Percentiles rank a stretch among this genome's conserved stretches.
phyloP scores from a whole-genome alignment of 2,888 invertebrate genomes.

The Cantharis flavilabris region DNA sequence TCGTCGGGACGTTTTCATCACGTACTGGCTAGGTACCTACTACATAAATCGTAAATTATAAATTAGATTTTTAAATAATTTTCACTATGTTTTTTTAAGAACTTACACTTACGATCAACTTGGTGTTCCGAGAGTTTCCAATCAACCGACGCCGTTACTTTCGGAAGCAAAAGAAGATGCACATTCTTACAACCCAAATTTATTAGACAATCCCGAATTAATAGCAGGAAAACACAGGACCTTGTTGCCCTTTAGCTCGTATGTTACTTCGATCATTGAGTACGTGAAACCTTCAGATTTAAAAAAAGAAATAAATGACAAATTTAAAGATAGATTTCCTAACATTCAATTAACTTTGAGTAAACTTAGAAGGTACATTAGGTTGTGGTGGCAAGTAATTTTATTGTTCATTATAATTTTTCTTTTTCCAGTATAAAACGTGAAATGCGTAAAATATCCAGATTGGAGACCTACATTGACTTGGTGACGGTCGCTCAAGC shows the following conservation, averaged over 20 bases:
- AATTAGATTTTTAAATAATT: neutral
- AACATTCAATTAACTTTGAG: constrained; percentile 92
- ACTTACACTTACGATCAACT: neutral
- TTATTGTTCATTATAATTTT: neutral
- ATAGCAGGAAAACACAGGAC: constrained; percentile 90
- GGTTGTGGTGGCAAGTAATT: neutral
- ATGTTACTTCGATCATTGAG: constrained; percentile 95
- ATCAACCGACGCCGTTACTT: constrained; percentile 55
- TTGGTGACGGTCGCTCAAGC: constrained; percentile 92
- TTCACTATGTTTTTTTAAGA: neutral
- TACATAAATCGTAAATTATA: neutral
- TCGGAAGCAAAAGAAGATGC: constrained; percentile 55
- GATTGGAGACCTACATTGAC: constrained; percentile 81
- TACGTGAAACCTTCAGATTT: constrained; percentile 94
- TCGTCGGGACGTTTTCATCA: constrained; percentile 43
- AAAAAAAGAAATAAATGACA: constrained; percentile 96
- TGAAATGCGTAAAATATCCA: constrained; percentile 92
- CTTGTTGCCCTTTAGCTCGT: constrained; percentile 83
- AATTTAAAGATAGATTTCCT: constrained; percentile 94
- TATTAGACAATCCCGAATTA: constrained; percentile 90
- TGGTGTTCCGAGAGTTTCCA: neutral
- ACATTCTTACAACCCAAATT: constrained; percentile 71
- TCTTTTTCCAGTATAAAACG: constrained; percentile 78
- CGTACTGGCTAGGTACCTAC: constrained; percentile 62
- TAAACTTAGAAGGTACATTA: constrained; percentile 85